phyloP scores from a whole-genome alignment of 2,888 invertebrate genomes.

The Tolmerus cingulatus region DNA sequence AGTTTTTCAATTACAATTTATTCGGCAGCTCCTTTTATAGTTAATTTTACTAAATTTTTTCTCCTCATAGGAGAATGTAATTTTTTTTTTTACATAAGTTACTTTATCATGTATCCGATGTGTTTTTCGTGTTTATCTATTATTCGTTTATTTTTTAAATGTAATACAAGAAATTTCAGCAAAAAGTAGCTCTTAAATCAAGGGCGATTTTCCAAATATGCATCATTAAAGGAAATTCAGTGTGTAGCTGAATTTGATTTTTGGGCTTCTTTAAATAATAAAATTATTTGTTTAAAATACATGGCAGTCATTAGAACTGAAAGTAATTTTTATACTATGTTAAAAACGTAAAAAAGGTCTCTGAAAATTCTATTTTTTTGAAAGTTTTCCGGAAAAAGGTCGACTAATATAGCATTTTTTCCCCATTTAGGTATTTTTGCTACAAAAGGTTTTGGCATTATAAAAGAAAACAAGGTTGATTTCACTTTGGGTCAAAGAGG shows the following conservation, averaged over 20 bases:
- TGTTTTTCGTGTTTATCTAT: neutral
- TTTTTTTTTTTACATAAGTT: neutral
- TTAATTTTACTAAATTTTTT: neutral
- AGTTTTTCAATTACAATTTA: neutral
- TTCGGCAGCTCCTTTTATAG: neutral
- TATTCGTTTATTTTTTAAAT: too few relatives aligned
- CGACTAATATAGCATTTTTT: neutral
- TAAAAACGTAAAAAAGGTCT: neutral
- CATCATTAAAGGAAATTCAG: too few relatives aligned
- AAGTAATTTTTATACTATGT: neutral
- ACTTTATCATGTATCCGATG: neutral
- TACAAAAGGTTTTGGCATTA: neutral
- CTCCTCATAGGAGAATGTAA: neutral
- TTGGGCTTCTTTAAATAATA: neutral
- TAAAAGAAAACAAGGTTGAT: neutral
- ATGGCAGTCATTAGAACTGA: neutral
- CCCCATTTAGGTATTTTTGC: neutral
- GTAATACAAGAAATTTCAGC: too few relatives aligned
- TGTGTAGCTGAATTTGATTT: neutral
- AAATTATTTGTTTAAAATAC: neutral
- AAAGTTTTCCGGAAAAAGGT: neutral
- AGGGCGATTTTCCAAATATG: too few relatives aligned
- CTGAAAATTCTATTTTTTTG: neutral
- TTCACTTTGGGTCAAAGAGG: constrained; percentile 60
- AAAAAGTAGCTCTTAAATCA: too few relatives aligned